Evolutionary conservation across 1,140 invertebrate species (phyloP).

Genomic region (Trypoxylus dichotomus): DNA sequence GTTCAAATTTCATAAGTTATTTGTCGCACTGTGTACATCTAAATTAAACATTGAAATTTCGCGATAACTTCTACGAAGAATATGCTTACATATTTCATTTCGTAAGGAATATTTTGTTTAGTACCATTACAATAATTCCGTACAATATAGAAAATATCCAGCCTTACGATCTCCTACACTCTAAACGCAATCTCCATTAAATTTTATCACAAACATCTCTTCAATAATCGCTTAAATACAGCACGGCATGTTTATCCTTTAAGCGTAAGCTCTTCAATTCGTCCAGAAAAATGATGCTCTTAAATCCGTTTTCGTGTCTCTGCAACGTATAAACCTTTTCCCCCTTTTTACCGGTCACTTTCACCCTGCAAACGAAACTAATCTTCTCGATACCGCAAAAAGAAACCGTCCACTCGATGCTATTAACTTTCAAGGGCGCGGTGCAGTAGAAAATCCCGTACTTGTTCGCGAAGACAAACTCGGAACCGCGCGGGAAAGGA

Average conservation of each 20-base stretch:
- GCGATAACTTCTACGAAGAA: no score
- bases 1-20: no score
- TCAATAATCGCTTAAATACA: constrained; percentile 36
- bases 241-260: constrained; percentile 45
- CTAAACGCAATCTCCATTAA: not conserved
- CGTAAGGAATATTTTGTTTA: no score
- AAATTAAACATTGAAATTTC: no score
- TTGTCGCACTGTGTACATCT: no score
- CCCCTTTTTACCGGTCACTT: constrained; percentile 41
- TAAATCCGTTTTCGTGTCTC: constrained; percentile 38
- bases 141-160: not conserved
- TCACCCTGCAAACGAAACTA: constrained; percentile 45
- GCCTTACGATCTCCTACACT: not conserved
- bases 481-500: constrained; percentile 41
- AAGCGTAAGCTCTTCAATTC: constrained; percentile 43
- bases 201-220: not conserved
- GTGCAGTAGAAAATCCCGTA: constrained; percentile 45
- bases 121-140: no score
- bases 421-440: constrained; percentile 33
- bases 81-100: no score
- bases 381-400: constrained; percentile 44
- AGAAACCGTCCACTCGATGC: constrained; percentile 40
- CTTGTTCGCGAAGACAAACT: constrained; percentile 43
- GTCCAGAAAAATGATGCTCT: constrained; percentile 32
- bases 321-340: constrained; percentile 39